Percentiles rank a stretch among this genome's conserved stretches.
These are phyloP conservation scores for Glomeris marginata DNA, from an alignment of 2,888 invertebrate genomes.

Conservation along the genomic window DNA sequence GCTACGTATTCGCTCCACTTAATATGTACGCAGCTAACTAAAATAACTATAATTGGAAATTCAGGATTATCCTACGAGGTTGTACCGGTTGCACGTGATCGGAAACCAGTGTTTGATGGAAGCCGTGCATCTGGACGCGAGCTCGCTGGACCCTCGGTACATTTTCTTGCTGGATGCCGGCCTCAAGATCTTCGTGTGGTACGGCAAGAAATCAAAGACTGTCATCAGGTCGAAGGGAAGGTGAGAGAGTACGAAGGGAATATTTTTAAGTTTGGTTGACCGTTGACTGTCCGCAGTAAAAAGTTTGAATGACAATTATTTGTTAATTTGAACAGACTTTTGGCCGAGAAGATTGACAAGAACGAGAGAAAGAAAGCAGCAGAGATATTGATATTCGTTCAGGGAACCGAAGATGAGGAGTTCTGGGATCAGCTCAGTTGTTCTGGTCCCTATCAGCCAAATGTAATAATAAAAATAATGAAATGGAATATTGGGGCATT, in stretches of 20 bases:
- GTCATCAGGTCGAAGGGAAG: constrained; percentile 31
- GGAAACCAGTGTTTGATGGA: constrained; percentile 72
- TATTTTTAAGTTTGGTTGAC: too few relatives aligned
- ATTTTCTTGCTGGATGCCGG: constrained; percentile 86
- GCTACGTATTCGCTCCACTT: too few relatives aligned
- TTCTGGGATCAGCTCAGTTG: constrained; percentile 63
- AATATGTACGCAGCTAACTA: too few relatives aligned
- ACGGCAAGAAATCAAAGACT: constrained; percentile 45
- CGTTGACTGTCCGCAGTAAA: too few relatives aligned
- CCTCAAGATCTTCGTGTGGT: constrained; percentile 76
- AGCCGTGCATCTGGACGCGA: constrained; percentile 52
- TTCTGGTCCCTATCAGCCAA: constrained; percentile 37
- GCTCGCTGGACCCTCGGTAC: constrained; percentile 73
- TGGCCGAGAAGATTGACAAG: constrained; percentile 97
- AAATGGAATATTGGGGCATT: too few relatives aligned
- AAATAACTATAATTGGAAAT: too few relatives aligned
- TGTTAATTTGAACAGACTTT: constrained; percentile 40
- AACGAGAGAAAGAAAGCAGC: constrained; percentile 92
- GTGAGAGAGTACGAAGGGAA: too few relatives aligned
- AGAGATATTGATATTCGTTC: constrained; percentile 67
- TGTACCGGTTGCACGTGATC: constrained; percentile 80
- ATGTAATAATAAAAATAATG: constrained; percentile 24
- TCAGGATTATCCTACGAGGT: constrained; percentile 61
- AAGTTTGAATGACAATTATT: background rate
- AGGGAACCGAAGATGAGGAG: constrained; percentile 63